A percentile compares a stretch with the other conserved stretches of the same genome.
Conservation (phyloP, 2,888 invertebrate genomes). For the Drosophila colorata region DNA sequence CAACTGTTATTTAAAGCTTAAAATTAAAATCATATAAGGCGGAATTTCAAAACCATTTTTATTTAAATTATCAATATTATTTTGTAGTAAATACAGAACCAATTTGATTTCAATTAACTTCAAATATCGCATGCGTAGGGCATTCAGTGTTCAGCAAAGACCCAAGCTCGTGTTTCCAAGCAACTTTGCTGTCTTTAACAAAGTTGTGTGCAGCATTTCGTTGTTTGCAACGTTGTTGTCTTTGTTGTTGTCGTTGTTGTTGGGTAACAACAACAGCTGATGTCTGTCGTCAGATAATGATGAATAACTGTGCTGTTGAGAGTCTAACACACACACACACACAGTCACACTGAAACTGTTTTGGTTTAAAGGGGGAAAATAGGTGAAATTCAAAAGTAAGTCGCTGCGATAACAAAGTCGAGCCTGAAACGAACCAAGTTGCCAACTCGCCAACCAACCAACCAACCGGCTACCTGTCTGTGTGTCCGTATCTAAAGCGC, state of each 20-base stretch:
- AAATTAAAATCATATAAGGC: too few relatives aligned
- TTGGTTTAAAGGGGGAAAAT: conserved; percentile 37
- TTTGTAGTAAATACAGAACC: too few relatives aligned
- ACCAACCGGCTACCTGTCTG: conserved; percentile 26
- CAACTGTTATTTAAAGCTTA: too few relatives aligned
- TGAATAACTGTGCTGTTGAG: conserved; percentile 64
- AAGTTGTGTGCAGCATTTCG: conserved; percentile 57
- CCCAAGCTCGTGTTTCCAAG: background rate
- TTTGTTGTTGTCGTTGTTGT: conserved; percentile 38
- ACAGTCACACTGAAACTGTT: conserved; percentile 9
- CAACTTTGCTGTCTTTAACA: conserved; percentile 39
- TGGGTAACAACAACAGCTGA: conserved; percentile 66
- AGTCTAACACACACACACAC: conserved; percentile 38
- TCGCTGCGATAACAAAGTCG: conserved; percentile 42
- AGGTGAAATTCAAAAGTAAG: conserved; percentile 63
- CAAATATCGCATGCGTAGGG: conserved; percentile 1
- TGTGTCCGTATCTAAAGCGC: conserved; percentile 48
- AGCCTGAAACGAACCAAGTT: conserved; percentile 23
- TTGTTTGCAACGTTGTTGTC: conserved; percentile 48
- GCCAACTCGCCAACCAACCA: background rate
- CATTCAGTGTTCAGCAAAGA: background rate
- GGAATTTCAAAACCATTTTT: too few relatives aligned
- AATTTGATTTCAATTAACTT: too few relatives aligned
- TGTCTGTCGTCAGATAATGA: conserved; percentile 70
- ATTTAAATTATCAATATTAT: too few relatives aligned